These are phyloP conservation scores for Allolobophora icterica DNA, from an alignment of 2,888 invertebrate genomes.

Conservation along the genomic window DNA sequence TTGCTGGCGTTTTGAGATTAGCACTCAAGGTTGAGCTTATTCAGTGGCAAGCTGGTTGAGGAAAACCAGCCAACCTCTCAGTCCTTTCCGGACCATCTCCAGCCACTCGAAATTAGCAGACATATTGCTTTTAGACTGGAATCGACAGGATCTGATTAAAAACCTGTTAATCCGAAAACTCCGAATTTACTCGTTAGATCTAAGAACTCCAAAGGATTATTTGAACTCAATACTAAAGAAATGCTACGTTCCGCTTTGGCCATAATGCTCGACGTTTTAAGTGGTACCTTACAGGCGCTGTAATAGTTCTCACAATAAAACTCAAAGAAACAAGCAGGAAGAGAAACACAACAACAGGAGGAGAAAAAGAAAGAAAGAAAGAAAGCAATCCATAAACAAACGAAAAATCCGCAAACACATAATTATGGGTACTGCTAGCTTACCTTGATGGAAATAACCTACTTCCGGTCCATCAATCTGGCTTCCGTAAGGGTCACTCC, in stretches of 20 bases:
- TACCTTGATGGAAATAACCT: too few species aligned
- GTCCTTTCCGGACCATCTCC: not conserved
- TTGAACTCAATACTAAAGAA: not conserved
- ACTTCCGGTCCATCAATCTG: too few species aligned
- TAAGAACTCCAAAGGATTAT: not conserved
- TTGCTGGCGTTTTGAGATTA: not conserved
- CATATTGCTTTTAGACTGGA: not conserved
- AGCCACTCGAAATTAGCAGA: not conserved
- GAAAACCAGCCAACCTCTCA: not conserved
- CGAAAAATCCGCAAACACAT: not conserved
- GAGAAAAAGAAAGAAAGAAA: too few species aligned
- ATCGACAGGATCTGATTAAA: not conserved
- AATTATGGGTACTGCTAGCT: too few species aligned
- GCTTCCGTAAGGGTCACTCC: too few species aligned
- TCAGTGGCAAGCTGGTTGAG: not conserved
- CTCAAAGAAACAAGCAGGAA: not conserved
- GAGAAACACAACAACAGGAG: not conserved
- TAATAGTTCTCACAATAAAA: not conserved
- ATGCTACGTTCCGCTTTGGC: not conserved
- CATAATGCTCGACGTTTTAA: not conserved
- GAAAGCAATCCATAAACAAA: too few species aligned
- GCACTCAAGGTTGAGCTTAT: not conserved
- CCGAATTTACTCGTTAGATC: not conserved
- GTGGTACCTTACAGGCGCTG: not conserved
- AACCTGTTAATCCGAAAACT: not conserved